phyloP scores from a whole-genome alignment of 2,888 invertebrate genomes.

The Sinodicranocentrus sp. region DNA sequence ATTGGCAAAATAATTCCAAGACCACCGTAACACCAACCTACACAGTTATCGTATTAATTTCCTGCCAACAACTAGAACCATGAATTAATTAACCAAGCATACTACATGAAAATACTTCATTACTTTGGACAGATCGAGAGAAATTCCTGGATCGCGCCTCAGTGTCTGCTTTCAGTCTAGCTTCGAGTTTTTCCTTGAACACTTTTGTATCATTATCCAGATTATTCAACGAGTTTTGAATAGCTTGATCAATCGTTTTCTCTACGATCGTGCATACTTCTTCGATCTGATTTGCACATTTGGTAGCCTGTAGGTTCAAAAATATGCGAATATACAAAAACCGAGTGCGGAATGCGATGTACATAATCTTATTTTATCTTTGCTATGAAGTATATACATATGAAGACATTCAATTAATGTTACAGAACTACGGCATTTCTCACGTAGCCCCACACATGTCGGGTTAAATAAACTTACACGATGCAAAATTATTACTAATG shows the following conservation, averaged over 20 bases:
- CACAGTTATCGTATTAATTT: neutral
- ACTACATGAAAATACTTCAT: neutral
- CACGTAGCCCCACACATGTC: too few relatives aligned
- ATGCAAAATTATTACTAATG: too few relatives aligned
- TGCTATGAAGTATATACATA: too few relatives aligned
- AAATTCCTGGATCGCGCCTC: slow-evolving; percentile 75
- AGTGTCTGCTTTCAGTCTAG: slow-evolving; percentile 79
- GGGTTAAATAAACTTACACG: too few relatives aligned
- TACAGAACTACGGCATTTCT: too few relatives aligned
- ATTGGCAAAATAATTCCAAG: slow-evolving; percentile 73
- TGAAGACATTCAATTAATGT: too few relatives aligned
- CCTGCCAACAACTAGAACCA: too few relatives aligned
- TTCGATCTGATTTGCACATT: slow-evolving; percentile 82
- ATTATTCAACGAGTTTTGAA: slow-evolving; percentile 81
- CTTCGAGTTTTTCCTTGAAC: slow-evolving; percentile 79
- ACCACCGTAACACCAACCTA: slow-evolving; percentile 71
- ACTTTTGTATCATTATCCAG: slow-evolving; percentile 81
- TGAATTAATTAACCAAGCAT: too few relatives aligned
- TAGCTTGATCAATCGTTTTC: slow-evolving; percentile 81
- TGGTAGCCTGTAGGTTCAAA: slow-evolving; percentile 77
- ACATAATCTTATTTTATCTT: too few relatives aligned
- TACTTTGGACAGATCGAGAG: slow-evolving; percentile 53
- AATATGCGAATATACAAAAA: too few relatives aligned
- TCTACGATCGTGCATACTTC: slow-evolving; percentile 81
- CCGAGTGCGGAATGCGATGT: too few relatives aligned